Evolutionary conservation across 2,797 vertebrate species (phyloP).

Genomic region (Zonotrichia albicollis): DNA sequence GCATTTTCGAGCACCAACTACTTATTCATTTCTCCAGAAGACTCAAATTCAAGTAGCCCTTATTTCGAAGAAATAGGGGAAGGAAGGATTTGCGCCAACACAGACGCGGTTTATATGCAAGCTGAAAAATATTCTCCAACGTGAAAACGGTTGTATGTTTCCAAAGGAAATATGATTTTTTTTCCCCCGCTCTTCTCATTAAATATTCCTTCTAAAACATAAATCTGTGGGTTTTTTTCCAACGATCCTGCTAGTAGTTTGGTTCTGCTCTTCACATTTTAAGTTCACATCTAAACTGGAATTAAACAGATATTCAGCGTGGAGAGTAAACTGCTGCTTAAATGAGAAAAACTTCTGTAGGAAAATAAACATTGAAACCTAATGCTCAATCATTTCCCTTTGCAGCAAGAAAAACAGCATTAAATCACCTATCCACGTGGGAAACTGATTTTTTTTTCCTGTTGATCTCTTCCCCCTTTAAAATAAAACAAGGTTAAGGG

Average conservation of each 20-base stretch:
- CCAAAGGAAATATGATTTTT: background rate
- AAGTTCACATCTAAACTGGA: slow-evolving; percentile 74
- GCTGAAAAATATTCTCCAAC: background rate
- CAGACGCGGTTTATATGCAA: background rate
- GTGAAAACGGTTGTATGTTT: background rate
- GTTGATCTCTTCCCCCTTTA: slow-evolving; percentile 45
- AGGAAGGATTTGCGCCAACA: background rate
- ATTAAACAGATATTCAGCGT: slow-evolving; percentile 65
- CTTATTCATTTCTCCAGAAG: background rate
- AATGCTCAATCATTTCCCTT: slow-evolving; percentile 78
- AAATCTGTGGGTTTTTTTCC: slow-evolving; percentile 41
- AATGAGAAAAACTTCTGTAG: slow-evolving; percentile 83
- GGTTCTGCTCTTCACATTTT: slow-evolving; percentile 68
- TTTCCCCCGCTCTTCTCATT: background rate
- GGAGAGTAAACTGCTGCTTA: slow-evolving; percentile 68
- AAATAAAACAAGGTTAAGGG: slow-evolving; percentile 62
- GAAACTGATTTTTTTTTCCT: slow-evolving; percentile 53
- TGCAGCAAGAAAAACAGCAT: slow-evolving; percentile 78
- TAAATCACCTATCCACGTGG: slow-evolving; percentile 81
- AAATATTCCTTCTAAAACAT: slow-evolving; percentile 38
- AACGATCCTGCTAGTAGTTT: slow-evolving; percentile 26
- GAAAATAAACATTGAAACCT: slow-evolving; percentile 84
- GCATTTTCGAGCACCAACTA: background rate
- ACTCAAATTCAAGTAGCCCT: background rate
- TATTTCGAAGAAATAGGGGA: background rate